Evolutionary conservation across 1,140 invertebrate genomes (phyloP), one percentile per base, ranked within the genome.

Genomic region (Drosophila nigrodunni): DNA sequence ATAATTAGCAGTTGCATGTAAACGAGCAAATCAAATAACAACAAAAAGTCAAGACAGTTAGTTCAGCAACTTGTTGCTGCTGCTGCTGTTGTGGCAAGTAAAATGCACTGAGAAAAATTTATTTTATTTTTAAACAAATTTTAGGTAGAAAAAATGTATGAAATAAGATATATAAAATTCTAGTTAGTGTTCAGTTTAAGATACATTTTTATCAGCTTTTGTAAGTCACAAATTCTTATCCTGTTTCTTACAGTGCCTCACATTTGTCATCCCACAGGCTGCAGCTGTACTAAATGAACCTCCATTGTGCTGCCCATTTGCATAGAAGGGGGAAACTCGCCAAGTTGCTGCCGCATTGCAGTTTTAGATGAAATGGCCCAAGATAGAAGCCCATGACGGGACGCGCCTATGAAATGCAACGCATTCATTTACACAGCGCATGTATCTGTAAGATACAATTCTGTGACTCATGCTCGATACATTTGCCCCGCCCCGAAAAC

Each of bases 351-450:
- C 21, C 69, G 82, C 82, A 85, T 39, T 85, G 82, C 82, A 86
- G 82, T 66, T 86, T 47, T 75, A 86, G 82, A 85, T 86, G 66
- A 78, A 86, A 78, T 78, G 65, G 74, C 66, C 54, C 9, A 34
- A 77, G 81, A 85, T 85, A 85, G 68, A 25, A 39, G 25, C n/a
- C 50, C 25, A 30, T 30, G 25, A 30, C 25, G 46, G 50, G 50
- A 73, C 66, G 44, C 59, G 62, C 62, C 52, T 59, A 71, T 73
- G 30, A 71, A 77, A 65, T 65, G 77, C 58, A 67, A 70, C 7
- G 68, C 65, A 69, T 55, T 60, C 60, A 58, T 64, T 46, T 47
- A 8, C 59, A 35, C 52, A 62, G 61, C 13, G 44, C 37, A 13
- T 58, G 68, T 80, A 71, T 77, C 73, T 80, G 21, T 64, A 60